Evolutionary conservation across 2,797 vertebrate species (phyloP).

Genomic region (Muscicapa striata): DNA sequence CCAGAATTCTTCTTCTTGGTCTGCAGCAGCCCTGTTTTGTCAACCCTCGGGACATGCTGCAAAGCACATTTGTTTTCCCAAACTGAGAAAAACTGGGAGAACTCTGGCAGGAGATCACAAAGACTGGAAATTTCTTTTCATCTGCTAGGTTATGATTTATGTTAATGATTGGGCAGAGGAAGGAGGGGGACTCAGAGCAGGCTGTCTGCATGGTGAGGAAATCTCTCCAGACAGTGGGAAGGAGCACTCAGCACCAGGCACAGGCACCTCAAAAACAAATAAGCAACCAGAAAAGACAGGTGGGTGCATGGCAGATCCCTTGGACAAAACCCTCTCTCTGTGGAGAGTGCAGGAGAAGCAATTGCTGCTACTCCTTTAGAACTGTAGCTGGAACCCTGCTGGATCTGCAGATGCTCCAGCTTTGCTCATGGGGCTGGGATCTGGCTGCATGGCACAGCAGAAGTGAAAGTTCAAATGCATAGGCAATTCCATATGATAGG

Average conservation of each 20-base stretch:
- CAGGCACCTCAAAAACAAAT: not conserved
- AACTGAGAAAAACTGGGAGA: constrained; percentile 64
- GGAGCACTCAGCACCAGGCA: not conserved
- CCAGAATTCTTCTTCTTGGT: not conserved
- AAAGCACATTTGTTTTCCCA: constrained; percentile 62
- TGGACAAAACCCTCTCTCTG: not conserved
- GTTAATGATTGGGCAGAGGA: constrained; percentile 61
- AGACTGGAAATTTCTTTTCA: constrained; percentile 68
- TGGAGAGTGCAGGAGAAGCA: not conserved
- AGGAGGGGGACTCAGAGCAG: constrained; percentile 45
- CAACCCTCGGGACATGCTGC: constrained; percentile 21
- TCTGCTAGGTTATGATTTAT: constrained; percentile 71
- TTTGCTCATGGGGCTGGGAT: not conserved
- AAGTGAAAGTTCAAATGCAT: constrained; percentile 21
- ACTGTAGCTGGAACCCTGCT: rapidly evolving
- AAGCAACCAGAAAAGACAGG: not conserved
- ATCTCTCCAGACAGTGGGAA: constrained; percentile 48
- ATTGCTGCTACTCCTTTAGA: not conserved
- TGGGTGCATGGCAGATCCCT: not conserved
- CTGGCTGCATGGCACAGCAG: not conserved
- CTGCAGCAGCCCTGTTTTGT: not conserved
- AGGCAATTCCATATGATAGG: not conserved
- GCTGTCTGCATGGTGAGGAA: constrained; percentile 32
- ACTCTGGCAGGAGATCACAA: constrained; percentile 69
- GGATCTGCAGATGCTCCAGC: not conserved